Evolutionary conservation across 2,888 invertebrate species (phyloP).

Genomic region (Mamestra brassicae): DNA sequence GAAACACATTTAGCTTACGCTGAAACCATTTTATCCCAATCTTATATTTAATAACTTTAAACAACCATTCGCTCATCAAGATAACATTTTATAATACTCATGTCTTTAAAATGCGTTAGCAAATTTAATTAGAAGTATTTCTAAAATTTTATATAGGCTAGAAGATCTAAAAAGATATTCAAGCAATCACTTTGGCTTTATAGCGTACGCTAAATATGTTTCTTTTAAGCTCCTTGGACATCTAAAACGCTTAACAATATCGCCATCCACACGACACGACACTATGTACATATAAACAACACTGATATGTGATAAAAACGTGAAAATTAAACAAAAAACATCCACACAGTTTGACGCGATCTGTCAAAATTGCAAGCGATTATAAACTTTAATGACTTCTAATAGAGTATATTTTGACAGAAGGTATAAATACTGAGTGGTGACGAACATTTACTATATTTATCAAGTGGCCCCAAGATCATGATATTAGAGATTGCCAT

Average conservation of each 20-base stretch:
- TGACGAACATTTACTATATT: slow-evolving; percentile 70
- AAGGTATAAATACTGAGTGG: slow-evolving; percentile 68
- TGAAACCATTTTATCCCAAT: slow-evolving; percentile 9
- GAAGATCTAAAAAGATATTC: slow-evolving; percentile 49
- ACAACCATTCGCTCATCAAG: slow-evolving; percentile 47
- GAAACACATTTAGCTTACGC: slow-evolving; percentile 67
- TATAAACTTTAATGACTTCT: slow-evolving; percentile 54
- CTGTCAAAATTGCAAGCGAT: slow-evolving; percentile 67
- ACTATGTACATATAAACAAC: slow-evolving; percentile 81
- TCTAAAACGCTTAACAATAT: slow-evolving; percentile 65
- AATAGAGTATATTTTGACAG: slow-evolving; percentile 64
- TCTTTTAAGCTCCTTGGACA: slow-evolving; percentile 45
- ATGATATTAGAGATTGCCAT: slow-evolving; percentile 75
- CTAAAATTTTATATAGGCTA: slow-evolving; percentile 33
- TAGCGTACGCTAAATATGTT: slow-evolving; percentile 59
- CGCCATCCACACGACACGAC: slow-evolving; percentile 89
- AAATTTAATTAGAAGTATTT: slow-evolving; percentile 39
- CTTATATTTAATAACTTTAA: slow-evolving; percentile 21
- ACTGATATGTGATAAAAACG: slow-evolving; percentile 87
- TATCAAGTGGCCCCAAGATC: slow-evolving; percentile 83
- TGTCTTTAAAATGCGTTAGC: slow-evolving; percentile 44
- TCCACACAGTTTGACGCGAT: slow-evolving; percentile 67
- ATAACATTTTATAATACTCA: slow-evolving; percentile 37
- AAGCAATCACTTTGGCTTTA: slow-evolving; percentile 44
- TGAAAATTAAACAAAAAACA: slow-evolving; percentile 70